A percentile compares a stretch with the other conserved stretches of the same genome.
Conservation (phyloP, 2,113 vertebrate genomes). For the Eonycteris spelaea region DNA sequence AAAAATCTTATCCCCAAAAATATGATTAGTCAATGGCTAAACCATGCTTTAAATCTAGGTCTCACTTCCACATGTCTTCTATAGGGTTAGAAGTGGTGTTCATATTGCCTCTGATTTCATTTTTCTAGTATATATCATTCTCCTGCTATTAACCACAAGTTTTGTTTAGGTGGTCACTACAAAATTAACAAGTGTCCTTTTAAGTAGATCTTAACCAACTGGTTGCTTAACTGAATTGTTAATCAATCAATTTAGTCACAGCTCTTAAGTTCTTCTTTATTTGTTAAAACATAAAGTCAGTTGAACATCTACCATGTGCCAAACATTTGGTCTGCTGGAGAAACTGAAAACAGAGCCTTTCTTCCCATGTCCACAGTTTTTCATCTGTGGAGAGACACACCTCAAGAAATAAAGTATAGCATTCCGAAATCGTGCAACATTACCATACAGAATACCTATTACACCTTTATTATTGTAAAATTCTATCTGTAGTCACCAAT, state of each 20-base stretch:
- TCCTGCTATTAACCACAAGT: background rate
- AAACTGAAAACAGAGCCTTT: background rate
- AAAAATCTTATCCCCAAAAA: background rate
- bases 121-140: background rate
- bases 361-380: background rate
- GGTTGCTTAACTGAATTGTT: background rate
- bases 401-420: background rate
- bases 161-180: background rate
- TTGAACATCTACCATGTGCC: background rate
- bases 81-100: background rate
- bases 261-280: background rate
- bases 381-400: background rate
- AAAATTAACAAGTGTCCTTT: background rate
- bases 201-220: background rate
- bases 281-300: background rate
- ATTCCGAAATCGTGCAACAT: background rate
- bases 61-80: background rate
- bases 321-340: background rate
- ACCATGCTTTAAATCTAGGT: background rate
- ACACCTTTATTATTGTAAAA: background rate
- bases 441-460: no score
- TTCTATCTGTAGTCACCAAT: background rate
- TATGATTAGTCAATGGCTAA: background rate
- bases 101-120: background rate
- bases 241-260: background rate